These are phyloP conservation scores for Carassius auratus DNA, from an alignment of 2,113 vertebrate species.

Conservation along the genomic window DNA sequence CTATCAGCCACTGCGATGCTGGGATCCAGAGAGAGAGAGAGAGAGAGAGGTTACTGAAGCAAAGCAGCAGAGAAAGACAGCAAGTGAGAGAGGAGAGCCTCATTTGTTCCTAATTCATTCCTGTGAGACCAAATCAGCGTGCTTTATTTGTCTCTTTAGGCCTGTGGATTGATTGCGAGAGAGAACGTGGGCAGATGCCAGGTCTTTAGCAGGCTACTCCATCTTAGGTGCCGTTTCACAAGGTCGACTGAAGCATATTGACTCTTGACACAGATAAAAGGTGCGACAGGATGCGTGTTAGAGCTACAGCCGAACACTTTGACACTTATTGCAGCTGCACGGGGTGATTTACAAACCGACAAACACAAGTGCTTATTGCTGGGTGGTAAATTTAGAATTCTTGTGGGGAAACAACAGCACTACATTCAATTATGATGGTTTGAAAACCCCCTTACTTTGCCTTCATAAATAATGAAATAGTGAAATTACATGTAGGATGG, in stretches of 20 bases:
- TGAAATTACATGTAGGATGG: background rate
- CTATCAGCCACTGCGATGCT: conserved; percentile 79
- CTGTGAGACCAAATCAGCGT: conserved; percentile 53
- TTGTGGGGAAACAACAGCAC: conserved; percentile 20
- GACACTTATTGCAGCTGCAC: conserved; percentile 16
- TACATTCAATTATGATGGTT: conserved; percentile 34
- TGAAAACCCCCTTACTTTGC: background rate
- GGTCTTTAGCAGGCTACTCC: conserved; percentile 21
- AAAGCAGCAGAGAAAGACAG: conserved; percentile 54
- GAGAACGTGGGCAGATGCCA: conserved; percentile 12
- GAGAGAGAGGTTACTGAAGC: conserved; percentile 34
- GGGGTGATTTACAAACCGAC: conserved; percentile 29
- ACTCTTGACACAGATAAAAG: conserved; percentile 1
- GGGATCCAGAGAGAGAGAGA: conserved; percentile 66
- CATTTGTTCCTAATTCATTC: conserved; percentile 66
- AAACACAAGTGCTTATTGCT: conserved; percentile 33
- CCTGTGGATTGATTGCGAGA: conserved; percentile 22
- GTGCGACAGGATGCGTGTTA: background rate
- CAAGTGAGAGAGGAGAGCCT: conserved; percentile 40
- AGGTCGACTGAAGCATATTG: background rate
- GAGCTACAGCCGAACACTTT: background rate
- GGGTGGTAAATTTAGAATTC: conserved; percentile 22
- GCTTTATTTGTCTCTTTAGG: conserved; percentile 47
- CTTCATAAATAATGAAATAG: conserved; percentile 7
- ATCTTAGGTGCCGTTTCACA: conserved; percentile 6